Base-by-base conservation (phyloP, 2,113 vertebrate genomes). In the Neotragus moschatus region DNA sequence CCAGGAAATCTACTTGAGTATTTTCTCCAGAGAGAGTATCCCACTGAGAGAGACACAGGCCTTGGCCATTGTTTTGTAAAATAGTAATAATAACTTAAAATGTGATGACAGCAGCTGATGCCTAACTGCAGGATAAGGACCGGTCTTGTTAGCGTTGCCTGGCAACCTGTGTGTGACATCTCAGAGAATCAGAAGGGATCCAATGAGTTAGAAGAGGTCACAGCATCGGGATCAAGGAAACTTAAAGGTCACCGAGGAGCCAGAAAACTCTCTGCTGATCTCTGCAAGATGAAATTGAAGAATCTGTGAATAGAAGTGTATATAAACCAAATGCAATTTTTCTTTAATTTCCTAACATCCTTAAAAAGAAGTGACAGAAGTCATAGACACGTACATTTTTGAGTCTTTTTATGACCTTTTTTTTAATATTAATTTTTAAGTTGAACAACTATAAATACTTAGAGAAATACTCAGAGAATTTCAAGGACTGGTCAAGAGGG, bases 21-120 rank as follows among this genome's bases (percentile, higher is more conserved):
- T 94, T 96, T 90, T 84, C 84, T 90, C 91, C 85, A 53, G 55
- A 88, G 75, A 92, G 84, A 47, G 33, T 17, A 28, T n/a, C 77
- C 92, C 93, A 77, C 88, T 63, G 82, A 90, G 91, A 92, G 28
- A 39, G 13, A 49, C 81, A 39, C 56, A 47, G 94, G 30, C 21
- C 19, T 9, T 39, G 45, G 73, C 79, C 89, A 85, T 23, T 47
- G 79, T 75, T 95, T 95, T 49, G 75, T 94, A 95, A 70, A 91
- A 80, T 33, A 84, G 86, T 85, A 90, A 93, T 84, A 70, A 96
- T 87, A 73, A 95, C 73, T 70, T 79, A 63, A 79, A 94, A 61
- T n/a, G 73, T 88, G 84, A 60, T 51, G 88, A 63, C 77, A 87
- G 61, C 60, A 23, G 51, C 81, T 58, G 30, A 88, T 73, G 45